A percentile compares a stretch with the other conserved stretches of the same genome.
These are phyloP conservation scores for Carcina quercana DNA, from an alignment of 2,888 invertebrate genomes.

Conservation along the genomic window DNA sequence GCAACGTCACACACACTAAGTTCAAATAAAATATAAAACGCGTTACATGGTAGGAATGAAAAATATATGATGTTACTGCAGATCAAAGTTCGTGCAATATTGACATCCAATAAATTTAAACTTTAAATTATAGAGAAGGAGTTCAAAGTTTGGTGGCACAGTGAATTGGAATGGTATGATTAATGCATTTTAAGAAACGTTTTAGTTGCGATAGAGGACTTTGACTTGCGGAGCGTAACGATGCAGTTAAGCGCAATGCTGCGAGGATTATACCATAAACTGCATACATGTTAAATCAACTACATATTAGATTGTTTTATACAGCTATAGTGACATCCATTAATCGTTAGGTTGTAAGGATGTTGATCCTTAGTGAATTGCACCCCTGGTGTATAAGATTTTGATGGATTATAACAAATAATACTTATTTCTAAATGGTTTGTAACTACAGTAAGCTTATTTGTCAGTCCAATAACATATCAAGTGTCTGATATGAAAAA, in stretches of 20 bases:
- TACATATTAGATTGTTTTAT: slow-evolving; percentile 18
- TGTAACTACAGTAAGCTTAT: too few relatives aligned
- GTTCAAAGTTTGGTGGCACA: slow-evolving; percentile 38
- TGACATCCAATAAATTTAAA: slow-evolving; percentile 29
- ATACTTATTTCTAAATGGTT: too few relatives aligned
- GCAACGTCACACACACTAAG: slow-evolving; percentile 22
- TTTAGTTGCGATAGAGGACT: slow-evolving; percentile 54
- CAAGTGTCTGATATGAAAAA: too few relatives aligned
- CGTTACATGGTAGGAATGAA: slow-evolving; percentile 17
- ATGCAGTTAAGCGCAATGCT: slow-evolving; percentile 33
- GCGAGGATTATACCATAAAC: slow-evolving; percentile 29
- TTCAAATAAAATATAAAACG: slow-evolving; percentile 40
- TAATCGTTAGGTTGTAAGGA: too few relatives aligned
- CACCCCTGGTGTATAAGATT: too few relatives aligned
- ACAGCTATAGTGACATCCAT: too few relatives aligned
- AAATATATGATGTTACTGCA: slow-evolving; percentile 28
- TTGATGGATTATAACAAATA: background rate
- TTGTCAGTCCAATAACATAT: too few relatives aligned
- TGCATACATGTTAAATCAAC: slow-evolving; percentile 24
- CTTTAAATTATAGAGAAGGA: slow-evolving; percentile 35
- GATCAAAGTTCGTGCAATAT: slow-evolving; percentile 38
- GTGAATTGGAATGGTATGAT: slow-evolving; percentile 42
- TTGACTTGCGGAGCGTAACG: slow-evolving; percentile 50
- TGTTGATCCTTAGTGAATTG: too few relatives aligned
- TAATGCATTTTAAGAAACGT: slow-evolving; percentile 58